Evolutionary conservation across 2,888 invertebrate genomes (phyloP), one percentile per base, ranked within the genome.

Genomic region (Subacronicta megacephala): DNA sequence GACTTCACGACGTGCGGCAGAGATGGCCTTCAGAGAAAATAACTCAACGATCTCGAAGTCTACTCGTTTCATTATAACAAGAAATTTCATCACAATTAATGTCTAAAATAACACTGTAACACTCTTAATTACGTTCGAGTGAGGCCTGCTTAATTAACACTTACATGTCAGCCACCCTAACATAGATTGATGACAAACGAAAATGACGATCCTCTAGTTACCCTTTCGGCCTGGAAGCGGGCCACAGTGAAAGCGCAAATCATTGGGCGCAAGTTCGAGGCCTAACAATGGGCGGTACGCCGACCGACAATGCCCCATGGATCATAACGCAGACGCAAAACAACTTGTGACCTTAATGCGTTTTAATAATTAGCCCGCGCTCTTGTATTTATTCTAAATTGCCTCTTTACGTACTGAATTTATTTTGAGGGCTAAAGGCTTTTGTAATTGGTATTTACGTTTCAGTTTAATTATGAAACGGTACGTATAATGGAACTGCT

Each of bases 181-280:
- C 93, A 90, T 92, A 93, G 94, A 94, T 94, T 94, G 94, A 94
- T 94, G 93, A 93, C 93, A 93, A 90, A 90, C 89, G 91, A 92
- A 90, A 92, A 92, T 94, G 94, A 93, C 93, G 93, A 91, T 87
- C 86, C 86, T 75, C 85, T 87, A 83, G 84, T 85, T 82, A 82
- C 88, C 86, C 87, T 85, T 87, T 88, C 76, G 86, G 84, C 83
- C 81, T 85, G 65, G 80, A 79, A 82, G 80, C 80, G 84, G 81
- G 80, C 77, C 66, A 69, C 54, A 70, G 81, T 57, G 78, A 92
- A 93, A 93, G 81, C 84, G 93, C 93, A 79, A 92, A 93, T 93
- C 94, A 93, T 83, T 85, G 74, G 68, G 69, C 72, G 75, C 84
- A 88, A 90, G 88, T 88, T 90, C 73, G 81, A 76, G 76, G 71